Evolutionary conservation across 2,797 vertebrate species (phyloP).

Genomic region (Hydrophis major): DNA sequence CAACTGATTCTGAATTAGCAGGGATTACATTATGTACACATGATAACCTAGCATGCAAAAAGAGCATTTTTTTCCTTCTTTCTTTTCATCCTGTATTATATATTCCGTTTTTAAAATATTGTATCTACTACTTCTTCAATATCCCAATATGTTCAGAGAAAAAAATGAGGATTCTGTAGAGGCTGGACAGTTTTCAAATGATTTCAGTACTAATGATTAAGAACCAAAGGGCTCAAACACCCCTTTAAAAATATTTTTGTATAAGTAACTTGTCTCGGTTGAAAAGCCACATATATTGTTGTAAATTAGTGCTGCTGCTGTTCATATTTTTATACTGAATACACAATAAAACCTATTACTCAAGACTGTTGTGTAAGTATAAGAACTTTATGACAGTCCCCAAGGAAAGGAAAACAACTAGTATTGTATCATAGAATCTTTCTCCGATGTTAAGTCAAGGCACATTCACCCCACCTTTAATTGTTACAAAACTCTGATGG

Average conservation of each 20-base stretch:
- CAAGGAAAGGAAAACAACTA: not conserved
- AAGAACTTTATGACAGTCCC: not conserved
- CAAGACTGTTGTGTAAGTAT: not conserved
- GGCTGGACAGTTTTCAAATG: not conserved
- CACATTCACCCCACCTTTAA: not conserved
- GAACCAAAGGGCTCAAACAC: not conserved
- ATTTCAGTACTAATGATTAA: not conserved
- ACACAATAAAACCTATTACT: not conserved
- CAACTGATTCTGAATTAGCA: not conserved
- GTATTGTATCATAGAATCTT: not conserved
- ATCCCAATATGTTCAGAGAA: not conserved
- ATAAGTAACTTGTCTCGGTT: not conserved
- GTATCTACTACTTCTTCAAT: not conserved
- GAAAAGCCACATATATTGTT: not conserved
- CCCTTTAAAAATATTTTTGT: not conserved
- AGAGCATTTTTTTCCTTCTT: not conserved
- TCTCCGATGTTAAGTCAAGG: not conserved
- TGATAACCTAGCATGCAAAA: not conserved
- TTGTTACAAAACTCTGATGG: not conserved
- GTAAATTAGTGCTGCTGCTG: not conserved
- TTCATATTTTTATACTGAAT: not conserved
- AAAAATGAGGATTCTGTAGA: not conserved
- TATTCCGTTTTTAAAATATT: not conserved
- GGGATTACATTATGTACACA: not conserved
- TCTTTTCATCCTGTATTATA: not conserved